Evolutionary conservation across 2,888 invertebrate species (phyloP), one percentile per base, ranked within the genome.

Genomic region (Ochropacha duplaris): DNA sequence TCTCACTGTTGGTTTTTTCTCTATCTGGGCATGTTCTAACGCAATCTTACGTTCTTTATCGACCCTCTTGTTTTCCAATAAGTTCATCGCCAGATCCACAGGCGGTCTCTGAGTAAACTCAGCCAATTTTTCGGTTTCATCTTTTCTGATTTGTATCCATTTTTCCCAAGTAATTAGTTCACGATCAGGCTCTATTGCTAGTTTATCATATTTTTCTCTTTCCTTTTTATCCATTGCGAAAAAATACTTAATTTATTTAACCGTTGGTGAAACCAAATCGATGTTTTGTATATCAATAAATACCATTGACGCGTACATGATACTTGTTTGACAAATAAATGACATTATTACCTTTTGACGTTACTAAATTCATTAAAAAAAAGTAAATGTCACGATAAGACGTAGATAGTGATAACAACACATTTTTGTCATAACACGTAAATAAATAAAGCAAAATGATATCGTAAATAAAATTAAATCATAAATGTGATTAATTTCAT

Each of bases 121-220:
- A 0, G 76, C 81, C 31, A 92, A 76, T 31, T 72, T 68, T 6
- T 62, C 65, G 0, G 78, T 80, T 67, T 91, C 91, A 4, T 86
- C 83, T 65, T 79, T 77, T 60, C 92, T 78, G 50, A 89, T 86
- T 66, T 78, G 71, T 61, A 88, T 78, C 91, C 92, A 92, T 76
- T 86, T 84, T 62, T 90, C 88, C 92, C 92, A 92, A 19, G 81
- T 60, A 4, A 85, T 61, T 44, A 92, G 67, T 63, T 88, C 88
- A 24, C 68, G 69, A 59, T 88, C 90, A 0, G 88, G 86, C 52
- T 78, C 72, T 24, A 69, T 74, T 54, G 68, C 62, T 26, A 65
- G 58, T 22, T 68, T 62, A 11, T 65, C 57, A 59, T 66, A 65
- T 36, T 68, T 36, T 14, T 36, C 57, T 58, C 57, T 64, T 54